Evolutionary conservation across 2,113 vertebrate genomes (phyloP).

Genomic region (Menidia beryllina): DNA sequence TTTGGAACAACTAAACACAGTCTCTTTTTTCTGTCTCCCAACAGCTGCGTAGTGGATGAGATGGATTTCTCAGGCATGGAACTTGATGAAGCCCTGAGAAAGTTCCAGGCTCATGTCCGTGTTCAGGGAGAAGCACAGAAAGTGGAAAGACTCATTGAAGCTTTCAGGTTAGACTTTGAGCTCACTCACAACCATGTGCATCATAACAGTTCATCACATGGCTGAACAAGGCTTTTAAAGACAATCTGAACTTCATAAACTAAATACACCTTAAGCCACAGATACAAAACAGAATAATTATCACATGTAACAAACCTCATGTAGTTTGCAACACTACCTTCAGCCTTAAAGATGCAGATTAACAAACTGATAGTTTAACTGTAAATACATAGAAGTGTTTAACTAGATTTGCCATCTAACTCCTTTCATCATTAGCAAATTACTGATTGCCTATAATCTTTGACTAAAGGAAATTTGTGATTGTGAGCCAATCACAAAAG

Average conservation of each 20-base stretch:
- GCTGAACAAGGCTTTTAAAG: constrained; percentile 19
- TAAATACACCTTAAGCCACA: constrained; percentile 31
- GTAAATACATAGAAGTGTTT: constrained; percentile 15
- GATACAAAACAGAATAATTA: constrained; percentile 45
- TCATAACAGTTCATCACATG: constrained; percentile 40
- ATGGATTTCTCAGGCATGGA: constrained; percentile 99
- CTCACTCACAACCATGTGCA: constrained; percentile 20
- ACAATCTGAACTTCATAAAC: constrained; percentile 32
- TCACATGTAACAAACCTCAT: constrained; percentile 14
- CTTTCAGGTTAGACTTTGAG: constrained; percentile 90
- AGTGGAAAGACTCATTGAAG: constrained; percentile 99
- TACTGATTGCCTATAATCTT: constrained; percentile 70
- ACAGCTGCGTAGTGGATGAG: constrained; percentile 96
- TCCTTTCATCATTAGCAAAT: constrained; percentile 61
- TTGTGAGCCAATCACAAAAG: constrained; percentile 64
- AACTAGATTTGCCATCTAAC: constrained; percentile 39
- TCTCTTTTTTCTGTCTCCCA: constrained; percentile 18
- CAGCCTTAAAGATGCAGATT: constrained; percentile 32
- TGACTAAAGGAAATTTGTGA: constrained; percentile 61
- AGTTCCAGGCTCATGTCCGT: constrained; percentile 97
- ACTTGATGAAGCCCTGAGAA: constrained; percentile 95
- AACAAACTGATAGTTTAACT: constrained; percentile 38
- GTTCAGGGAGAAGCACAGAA: constrained; percentile 99
- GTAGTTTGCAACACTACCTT: constrained; percentile 25
- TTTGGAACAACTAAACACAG: not conserved